A percentile compares a stretch with the other conserved stretches of the same genome.
These are phyloP conservation scores for Mactromeris polynyma DNA, from an alignment of 2,888 invertebrate genomes.

Conservation along the genomic window DNA sequence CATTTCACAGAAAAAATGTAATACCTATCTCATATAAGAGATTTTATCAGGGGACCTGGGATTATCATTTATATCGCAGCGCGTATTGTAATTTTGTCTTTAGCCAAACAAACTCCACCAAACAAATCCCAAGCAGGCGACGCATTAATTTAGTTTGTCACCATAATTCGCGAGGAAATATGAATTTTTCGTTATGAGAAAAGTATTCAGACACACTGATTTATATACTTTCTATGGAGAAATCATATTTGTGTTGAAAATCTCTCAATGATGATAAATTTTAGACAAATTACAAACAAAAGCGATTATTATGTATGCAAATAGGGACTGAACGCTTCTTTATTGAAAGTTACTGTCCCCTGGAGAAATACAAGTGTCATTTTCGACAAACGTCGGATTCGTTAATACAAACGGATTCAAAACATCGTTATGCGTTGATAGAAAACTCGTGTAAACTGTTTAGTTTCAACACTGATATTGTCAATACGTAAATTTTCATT, in stretches of 20 bases:
- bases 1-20: too few species aligned
- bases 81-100: too few species aligned
- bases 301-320: constrained; percentile 34
- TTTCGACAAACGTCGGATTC: neutral
- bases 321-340: constrained; percentile 7
- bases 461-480: neutral
- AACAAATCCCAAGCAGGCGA: neutral
- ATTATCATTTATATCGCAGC: too few species aligned
- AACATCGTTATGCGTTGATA: neutral
- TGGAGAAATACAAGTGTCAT: constrained; percentile 19
- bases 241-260: constrained; percentile 27
- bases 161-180: constrained; percentile 9
- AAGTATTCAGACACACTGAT: constrained; percentile 19
- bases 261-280: constrained; percentile 23
- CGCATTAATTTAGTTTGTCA: neutral
- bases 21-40: too few species aligned
- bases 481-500: too few species aligned
- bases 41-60: too few species aligned
- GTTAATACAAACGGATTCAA: constrained; percentile 14
- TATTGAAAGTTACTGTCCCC: constrained; percentile 24
- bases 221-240: constrained; percentile 30
- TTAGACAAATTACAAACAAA: constrained; percentile 29
- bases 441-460: constrained; percentile 11
- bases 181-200: constrained; percentile 5
- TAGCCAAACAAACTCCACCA: too few species aligned